Conservation (phyloP, 2,888 invertebrate species). For the Agelastica alni region DNA sequence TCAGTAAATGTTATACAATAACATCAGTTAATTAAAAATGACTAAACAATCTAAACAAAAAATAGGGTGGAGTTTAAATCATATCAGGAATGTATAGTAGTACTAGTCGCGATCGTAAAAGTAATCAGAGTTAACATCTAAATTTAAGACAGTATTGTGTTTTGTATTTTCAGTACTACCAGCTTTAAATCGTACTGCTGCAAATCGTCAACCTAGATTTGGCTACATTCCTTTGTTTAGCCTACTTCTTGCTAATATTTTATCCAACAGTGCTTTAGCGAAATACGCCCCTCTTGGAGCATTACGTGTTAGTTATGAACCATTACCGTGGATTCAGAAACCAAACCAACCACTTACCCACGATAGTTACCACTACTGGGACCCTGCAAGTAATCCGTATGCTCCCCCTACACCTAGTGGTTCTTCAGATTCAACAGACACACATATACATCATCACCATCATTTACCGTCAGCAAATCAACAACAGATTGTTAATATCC, state of each 20-base stretch:
- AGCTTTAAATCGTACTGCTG: conserved; percentile 12
- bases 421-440: conserved; percentile 18
- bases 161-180: conserved; percentile 20
- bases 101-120: too few relatives aligned
- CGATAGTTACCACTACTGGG: conserved; percentile 31
- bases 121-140: too few relatives aligned
- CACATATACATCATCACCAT: conserved; percentile 33
- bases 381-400: conserved; percentile 33
- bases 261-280: conserved; percentile 38
- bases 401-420: conserved; percentile 11
- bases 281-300: conserved; percentile 37
- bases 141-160: too few relatives aligned
- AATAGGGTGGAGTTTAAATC: too few relatives aligned
- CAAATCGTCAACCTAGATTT: conserved; percentile 35
- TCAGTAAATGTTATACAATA: too few relatives aligned
- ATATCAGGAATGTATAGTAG: too few relatives aligned
- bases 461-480: conserved; percentile 25
- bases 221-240: conserved; percentile 40
- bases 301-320: conserved; percentile 36
- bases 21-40: too few relatives aligned
- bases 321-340: conserved; percentile 34
- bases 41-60: too few relatives aligned
- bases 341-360: conserved; percentile 14
- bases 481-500: conserved; percentile 35
- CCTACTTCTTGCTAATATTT: conserved; percentile 40